Evolutionary conservation across 2,113 vertebrate species (phyloP), one percentile per base, ranked within the genome.

Genomic region (Sakesphorus luctuosus): DNA sequence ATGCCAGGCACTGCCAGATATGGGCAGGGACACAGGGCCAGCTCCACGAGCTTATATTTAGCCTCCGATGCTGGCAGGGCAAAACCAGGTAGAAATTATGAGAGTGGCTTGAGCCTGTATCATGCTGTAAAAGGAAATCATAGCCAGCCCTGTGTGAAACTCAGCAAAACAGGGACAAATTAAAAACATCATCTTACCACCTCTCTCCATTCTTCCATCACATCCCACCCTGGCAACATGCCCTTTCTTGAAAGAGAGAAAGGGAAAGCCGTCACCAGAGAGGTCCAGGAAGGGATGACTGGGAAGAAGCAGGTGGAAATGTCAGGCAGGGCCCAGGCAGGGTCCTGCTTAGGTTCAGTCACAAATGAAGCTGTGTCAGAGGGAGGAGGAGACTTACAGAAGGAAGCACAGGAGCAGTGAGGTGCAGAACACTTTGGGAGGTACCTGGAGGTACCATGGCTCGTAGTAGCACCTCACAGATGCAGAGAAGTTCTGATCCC

Each of bases 31-130:
- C 20, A 3, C 50, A 3, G 90, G 87, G 81, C 77, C 9, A 44
- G 81, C 89, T 95, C 91, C 9, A 0, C 1, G 6, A 74, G 81
- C 90, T 97, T 97, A 94, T 97, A 96, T 96, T 97, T 96, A 96
- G 96, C 95, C 52, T 47, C 33, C 4, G 7, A 1, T 59, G 72
- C 92, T 96, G 93, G 83, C 96, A 93, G 68, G 73, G 90, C 49
- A 91, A 84, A 87, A 55, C 6, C 85, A 66, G 90, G 82, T 89
- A 77, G 88, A 76, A 79, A 83, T 84, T 78, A 92, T 4, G 31
- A 84, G 90, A 89, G 74, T 10, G 40, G 44, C 58, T 68, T 62
- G 53, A 76, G 77, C 86, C 66, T 91, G 66, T 55, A 84, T 90
- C 49, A 17, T 66, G 59, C 90, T 81, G 61, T 66, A 90, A 87